Conservation (phyloP, 2,113 vertebrate genomes). For the Labeo rohita region DNA sequence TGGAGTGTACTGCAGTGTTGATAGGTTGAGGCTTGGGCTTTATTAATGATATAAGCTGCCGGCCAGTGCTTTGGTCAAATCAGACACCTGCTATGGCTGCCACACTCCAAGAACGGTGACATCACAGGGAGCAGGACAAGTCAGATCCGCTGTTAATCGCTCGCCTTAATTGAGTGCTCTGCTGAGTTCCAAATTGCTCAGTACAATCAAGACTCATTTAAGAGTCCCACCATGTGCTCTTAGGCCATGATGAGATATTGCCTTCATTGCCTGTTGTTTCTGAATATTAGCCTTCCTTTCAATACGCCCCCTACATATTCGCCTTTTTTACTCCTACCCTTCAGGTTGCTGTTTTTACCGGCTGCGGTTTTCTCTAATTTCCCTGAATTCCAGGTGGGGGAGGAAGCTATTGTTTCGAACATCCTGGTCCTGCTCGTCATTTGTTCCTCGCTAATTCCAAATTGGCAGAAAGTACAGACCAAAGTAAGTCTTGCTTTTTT, state of each 20-base stretch:
- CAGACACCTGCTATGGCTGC: slow-evolving; percentile 61
- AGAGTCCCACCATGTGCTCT: slow-evolving; percentile 57
- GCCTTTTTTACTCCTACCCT: slow-evolving; percentile 47
- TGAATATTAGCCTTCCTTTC: slow-evolving; percentile 56
- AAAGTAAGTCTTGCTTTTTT: neutral
- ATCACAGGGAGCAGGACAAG: slow-evolving; percentile 54
- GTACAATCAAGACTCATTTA: slow-evolving; percentile 63
- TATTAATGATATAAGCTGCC: slow-evolving; percentile 60
- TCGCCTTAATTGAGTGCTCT: slow-evolving; percentile 61
- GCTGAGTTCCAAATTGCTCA: slow-evolving; percentile 59
- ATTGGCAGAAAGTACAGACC: neutral
- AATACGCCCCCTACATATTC: slow-evolving; percentile 50
- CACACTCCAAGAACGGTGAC: slow-evolving; percentile 56
- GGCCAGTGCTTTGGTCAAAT: slow-evolving; percentile 63
- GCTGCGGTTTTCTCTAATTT: slow-evolving; percentile 40
- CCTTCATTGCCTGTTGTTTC: slow-evolving; percentile 57
- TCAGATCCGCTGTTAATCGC: slow-evolving; percentile 59
- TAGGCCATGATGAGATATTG: slow-evolving; percentile 59
- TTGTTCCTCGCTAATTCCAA: slow-evolving; percentile 39
- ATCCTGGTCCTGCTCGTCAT: slow-evolving; percentile 4
- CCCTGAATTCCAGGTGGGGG: slow-evolving; percentile 40
- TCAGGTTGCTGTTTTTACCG: slow-evolving; percentile 47
- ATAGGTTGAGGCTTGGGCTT: slow-evolving; percentile 55
- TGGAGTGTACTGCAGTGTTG: slow-evolving; percentile 56
- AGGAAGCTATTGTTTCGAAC: slow-evolving; percentile 36